A percentile compares a stretch with the other conserved stretches of the same genome.
Conservation (phyloP, 2,113 vertebrate genomes). For the Pagrus major region DNA sequence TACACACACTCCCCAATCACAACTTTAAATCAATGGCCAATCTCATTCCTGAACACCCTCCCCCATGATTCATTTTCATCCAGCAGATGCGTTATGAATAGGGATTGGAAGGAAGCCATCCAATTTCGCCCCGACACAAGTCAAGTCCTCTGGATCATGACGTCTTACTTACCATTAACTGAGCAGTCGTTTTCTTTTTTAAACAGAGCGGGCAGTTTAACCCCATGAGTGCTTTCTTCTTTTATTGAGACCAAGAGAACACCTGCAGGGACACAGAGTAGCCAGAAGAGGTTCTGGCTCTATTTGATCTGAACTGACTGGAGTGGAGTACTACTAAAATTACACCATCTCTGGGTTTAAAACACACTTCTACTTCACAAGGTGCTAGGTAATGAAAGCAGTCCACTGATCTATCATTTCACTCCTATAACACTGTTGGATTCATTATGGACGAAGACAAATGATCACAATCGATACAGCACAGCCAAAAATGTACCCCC, state of each 20-base stretch:
- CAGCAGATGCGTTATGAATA: slow-evolving; percentile 60
- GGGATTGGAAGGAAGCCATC: slow-evolving; percentile 31
- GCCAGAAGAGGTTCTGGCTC: slow-evolving; percentile 17
- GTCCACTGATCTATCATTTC: too few relatives aligned
- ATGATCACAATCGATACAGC: too few relatives aligned
- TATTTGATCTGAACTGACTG: slow-evolving; percentile 25
- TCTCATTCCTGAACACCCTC: slow-evolving; percentile 39
- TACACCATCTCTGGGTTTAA: neutral
- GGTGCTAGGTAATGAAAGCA: too few relatives aligned
- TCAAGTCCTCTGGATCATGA: slow-evolving; percentile 28
- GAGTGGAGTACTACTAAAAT: neutral
- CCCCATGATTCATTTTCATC: slow-evolving; percentile 58
- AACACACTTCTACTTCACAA: neutral
- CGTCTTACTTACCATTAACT: slow-evolving; percentile 47
- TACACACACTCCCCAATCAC: slow-evolving; percentile 23
- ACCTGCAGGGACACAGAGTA: slow-evolving; percentile 13
- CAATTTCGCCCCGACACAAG: slow-evolving; percentile 38
- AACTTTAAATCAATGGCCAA: slow-evolving; percentile 58
- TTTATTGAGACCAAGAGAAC: slow-evolving; percentile 30
- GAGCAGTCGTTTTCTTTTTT: slow-evolving; percentile 16
- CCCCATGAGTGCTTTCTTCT: slow-evolving; percentile 5
- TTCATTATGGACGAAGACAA: too few relatives aligned
- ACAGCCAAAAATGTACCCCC: too few relatives aligned
- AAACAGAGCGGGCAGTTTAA: neutral
- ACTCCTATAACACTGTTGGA: too few relatives aligned